phyloP scores from a whole-genome alignment of 2,797 vertebrate genomes.

The Vipera ursinii region DNA sequence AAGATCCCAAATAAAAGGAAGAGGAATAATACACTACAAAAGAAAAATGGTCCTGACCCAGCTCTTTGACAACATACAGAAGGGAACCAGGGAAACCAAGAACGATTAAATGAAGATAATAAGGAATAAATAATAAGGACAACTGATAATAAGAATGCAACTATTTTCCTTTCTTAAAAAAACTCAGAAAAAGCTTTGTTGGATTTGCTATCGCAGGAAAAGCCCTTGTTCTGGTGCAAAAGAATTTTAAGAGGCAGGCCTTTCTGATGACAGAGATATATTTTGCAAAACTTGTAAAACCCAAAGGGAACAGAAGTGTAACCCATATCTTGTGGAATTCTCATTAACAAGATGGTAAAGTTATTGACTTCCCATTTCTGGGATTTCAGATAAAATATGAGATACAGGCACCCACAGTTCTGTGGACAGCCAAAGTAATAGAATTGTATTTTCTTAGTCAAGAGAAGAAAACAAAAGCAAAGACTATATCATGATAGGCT shows the following conservation, averaged over 20 bases:
- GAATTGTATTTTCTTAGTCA: not conserved
- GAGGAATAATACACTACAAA: not conserved
- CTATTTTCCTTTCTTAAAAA: not conserved
- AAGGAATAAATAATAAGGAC: not conserved
- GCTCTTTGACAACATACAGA: not conserved
- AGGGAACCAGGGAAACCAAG: not conserved
- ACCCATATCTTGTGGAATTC: constrained; percentile 11
- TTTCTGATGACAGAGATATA: not conserved
- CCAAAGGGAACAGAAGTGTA: not conserved
- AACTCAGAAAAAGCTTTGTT: not conserved
- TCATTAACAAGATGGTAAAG: constrained; percentile 18
- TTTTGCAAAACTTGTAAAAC: not conserved
- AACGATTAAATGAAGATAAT: not conserved
- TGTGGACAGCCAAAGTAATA: not conserved
- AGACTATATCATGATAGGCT: constrained; percentile 8
- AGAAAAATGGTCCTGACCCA: not conserved
- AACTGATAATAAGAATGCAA: not conserved
- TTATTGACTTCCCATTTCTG: constrained; percentile 22
- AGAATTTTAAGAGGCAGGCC: not conserved
- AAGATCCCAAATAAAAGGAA: not conserved
- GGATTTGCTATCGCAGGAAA: constrained; percentile 8
- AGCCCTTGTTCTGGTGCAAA: not conserved
- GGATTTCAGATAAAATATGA: constrained; percentile 11
- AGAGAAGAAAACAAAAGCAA: not conserved
- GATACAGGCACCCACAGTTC: not conserved